Evolutionary conservation across 2,888 invertebrate genomes (phyloP).

Genomic region (Piscicola geometra): DNA sequence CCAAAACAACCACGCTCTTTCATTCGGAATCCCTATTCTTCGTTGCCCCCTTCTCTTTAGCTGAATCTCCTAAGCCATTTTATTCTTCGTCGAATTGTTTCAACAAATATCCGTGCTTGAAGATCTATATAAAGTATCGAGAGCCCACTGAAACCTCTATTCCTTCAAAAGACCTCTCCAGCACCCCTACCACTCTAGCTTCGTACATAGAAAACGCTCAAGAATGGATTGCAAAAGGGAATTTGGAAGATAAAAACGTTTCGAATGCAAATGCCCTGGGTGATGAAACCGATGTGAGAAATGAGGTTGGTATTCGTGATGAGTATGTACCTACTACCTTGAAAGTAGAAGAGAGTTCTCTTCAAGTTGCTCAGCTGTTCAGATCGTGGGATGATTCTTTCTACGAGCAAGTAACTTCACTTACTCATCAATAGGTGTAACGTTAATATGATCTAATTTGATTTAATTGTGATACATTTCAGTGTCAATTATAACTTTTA

Average conservation of each 20-base stretch:
- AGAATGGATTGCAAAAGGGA: not conserved
- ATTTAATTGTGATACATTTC: too few relatives aligned
- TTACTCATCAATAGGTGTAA: too few relatives aligned
- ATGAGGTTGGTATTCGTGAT: not conserved
- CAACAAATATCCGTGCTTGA: conserved; percentile 35
- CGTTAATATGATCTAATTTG: too few relatives aligned
- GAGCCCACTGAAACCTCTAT: not conserved
- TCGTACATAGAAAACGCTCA: not conserved
- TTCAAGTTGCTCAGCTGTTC: conserved; percentile 35
- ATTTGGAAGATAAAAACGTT: not conserved
- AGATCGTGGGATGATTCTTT: conserved; percentile 42
- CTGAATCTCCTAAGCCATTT: not conserved
- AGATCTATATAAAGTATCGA: conserved; percentile 26
- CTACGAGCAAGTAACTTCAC: conserved; percentile 37
- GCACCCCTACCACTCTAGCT: not conserved
- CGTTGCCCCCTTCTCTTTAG: not conserved
- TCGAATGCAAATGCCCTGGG: not conserved
- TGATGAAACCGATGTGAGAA: not conserved
- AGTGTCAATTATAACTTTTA: too few relatives aligned
- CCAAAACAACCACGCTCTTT: not conserved
- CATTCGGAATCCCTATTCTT: not conserved
- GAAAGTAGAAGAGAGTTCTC: not conserved
- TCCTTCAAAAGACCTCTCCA: too few relatives aligned
- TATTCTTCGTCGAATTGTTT: conserved; percentile 11
- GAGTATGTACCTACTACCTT: too few relatives aligned